phyloP scores from a whole-genome alignment of 2,888 invertebrate species.

The Lochmaea crataegi region DNA sequence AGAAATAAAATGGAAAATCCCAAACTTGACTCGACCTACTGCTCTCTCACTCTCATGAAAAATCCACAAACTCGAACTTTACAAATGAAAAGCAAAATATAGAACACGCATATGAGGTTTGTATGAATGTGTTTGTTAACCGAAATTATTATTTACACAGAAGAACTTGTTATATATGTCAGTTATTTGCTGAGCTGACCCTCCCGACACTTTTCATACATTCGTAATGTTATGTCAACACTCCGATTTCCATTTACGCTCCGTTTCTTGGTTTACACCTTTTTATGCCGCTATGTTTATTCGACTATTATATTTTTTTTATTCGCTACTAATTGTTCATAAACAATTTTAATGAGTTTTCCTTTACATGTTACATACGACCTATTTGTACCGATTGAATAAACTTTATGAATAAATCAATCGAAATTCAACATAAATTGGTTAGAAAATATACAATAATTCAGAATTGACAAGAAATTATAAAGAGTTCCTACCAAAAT shows the following conservation, averaged over 20 bases:
- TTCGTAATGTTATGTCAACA: constrained; percentile 65
- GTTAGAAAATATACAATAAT: too few relatives aligned
- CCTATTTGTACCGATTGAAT: background rate
- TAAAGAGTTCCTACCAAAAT: too few relatives aligned
- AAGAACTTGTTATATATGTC: constrained; percentile 62
- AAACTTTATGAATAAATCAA: constrained; percentile 3
- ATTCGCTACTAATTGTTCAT: constrained; percentile 47
- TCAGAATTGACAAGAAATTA: too few relatives aligned
- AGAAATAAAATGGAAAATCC: constrained; percentile 16
- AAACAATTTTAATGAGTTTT: constrained; percentile 46
- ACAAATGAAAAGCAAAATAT: constrained; percentile 44
- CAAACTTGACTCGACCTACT: constrained; percentile 19
- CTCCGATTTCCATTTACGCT: constrained; percentile 46
- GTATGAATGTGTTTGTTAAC: constrained; percentile 65
- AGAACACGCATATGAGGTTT: constrained; percentile 27
- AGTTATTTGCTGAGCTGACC: constrained; percentile 63
- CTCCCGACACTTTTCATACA: constrained; percentile 60
- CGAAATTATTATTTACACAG: constrained; percentile 67
- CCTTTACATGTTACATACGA: constrained; percentile 24
- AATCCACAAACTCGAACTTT: constrained; percentile 20
- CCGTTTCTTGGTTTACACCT: constrained; percentile 44
- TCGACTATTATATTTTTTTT: constrained; percentile 40
- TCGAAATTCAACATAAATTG: too few relatives aligned
- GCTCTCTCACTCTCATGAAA: constrained; percentile 11
- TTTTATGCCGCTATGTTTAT: constrained; percentile 47